Conservation (phyloP, 2,888 invertebrate species). For the Iselma pallidipennis region DNA sequence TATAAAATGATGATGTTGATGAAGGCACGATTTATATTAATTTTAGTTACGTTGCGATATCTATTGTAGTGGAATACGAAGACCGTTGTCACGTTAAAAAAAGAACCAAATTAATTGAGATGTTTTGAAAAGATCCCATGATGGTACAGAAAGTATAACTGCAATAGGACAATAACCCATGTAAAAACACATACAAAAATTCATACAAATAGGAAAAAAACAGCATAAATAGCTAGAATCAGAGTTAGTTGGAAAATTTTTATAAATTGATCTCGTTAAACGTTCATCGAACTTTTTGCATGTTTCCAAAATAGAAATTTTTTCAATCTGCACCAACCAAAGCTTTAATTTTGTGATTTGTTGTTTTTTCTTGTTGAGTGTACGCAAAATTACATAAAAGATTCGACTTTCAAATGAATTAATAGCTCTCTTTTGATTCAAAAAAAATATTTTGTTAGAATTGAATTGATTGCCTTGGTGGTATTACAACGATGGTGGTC, state of each 20-base stretch:
- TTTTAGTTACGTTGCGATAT: background rate
- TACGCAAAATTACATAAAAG: too few species aligned
- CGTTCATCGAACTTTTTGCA: background rate
- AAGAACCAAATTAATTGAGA: background rate
- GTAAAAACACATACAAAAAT: too few species aligned
- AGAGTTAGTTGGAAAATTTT: background rate
- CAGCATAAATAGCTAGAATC: too few species aligned
- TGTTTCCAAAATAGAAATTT: too few species aligned
- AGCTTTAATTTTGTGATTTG: too few species aligned
- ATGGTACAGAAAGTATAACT: too few species aligned
- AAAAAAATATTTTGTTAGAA: background rate
- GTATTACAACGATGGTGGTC: background rate
- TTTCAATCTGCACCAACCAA: too few species aligned
- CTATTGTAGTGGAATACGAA: background rate
- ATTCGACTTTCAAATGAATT: too few species aligned
- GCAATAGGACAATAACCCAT: too few species aligned
- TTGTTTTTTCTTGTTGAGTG: too few species aligned
- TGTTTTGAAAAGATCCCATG: background rate
- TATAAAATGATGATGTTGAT: background rate
- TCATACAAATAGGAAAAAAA: too few species aligned
- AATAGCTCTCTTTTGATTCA: too few species aligned
- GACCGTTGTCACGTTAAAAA: background rate
- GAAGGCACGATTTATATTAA: background rate
- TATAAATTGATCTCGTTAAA: background rate
- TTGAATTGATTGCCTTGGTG: background rate